Base-by-base conservation (phyloP, 1,140 invertebrate species). In the Drosophila ironensis region DNA sequence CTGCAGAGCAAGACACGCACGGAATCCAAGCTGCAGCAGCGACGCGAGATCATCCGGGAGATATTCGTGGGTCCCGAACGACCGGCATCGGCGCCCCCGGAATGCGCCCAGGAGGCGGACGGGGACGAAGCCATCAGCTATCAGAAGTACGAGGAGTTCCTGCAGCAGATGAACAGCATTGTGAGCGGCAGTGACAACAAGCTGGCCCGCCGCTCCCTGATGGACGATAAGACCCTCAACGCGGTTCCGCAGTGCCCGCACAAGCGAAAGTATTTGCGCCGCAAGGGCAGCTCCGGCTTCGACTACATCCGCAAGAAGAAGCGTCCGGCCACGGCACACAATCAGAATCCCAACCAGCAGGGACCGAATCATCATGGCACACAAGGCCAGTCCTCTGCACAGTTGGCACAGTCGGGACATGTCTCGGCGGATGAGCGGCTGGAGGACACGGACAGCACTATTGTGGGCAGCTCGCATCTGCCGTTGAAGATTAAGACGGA, bases 301-400 rank as follows among this genome's bases (percentile, higher is more conserved):
- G 96, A 97, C 91, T 97, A 97, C 57, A 96, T 97, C 33, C 91
- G 95, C 8, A 97, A 97, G 73, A 97, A 97, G 91, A 97, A 97
- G 88, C 68, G 84, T 8, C 95, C 66, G 2, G 12, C 52, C 7
- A 9, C 94, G 33, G 2, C 33, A 1, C 91, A 27, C 91, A 50
- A 50, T 0, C 47, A 60, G 4, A 37, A 28, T 14, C 17, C 51
- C 0, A 12, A 28, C 5, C 27, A 44, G 5, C 41, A 63, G 20
- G 37, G 35, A 5, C 19, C 4, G 45, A 2, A n/a, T 22, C 14
- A 22, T 5, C 20, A n/a, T n/a, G n/a, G n/a, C n/a, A n/a, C n/a
- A 0, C 50, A 25, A 5, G 24, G 1, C 1, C 54, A 30, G n/a
- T 16, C 40, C n/a, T n/a, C 17, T 12, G 59, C 7, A 8, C 48